These are phyloP conservation scores for Campylomormyrus numenius DNA, from an alignment of 2,113 vertebrate species.

Conservation along the genomic window DNA sequence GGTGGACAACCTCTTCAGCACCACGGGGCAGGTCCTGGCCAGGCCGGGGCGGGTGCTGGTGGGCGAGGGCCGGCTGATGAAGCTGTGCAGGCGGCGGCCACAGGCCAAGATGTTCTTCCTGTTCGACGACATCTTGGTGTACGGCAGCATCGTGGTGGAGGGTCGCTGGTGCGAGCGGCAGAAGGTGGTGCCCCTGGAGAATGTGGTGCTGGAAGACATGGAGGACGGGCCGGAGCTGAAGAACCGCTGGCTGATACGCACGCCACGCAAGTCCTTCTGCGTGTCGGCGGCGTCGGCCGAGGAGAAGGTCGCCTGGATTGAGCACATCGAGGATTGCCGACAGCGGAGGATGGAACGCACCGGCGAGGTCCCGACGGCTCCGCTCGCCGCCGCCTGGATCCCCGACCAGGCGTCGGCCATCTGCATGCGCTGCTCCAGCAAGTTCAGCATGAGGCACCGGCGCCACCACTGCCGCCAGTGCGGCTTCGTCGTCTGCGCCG, in stretches of 20 bases:
- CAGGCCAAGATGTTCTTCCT: constrained; percentile 81
- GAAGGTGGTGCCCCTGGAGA: constrained; percentile 76
- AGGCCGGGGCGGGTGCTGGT: constrained; percentile 71
- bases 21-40: constrained; percentile 56
- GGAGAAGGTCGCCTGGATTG: constrained; percentile 81
- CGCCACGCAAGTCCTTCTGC: constrained; percentile 81
- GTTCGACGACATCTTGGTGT: constrained; percentile 84
- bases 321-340: constrained; percentile 72
- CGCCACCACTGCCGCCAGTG: constrained; percentile 85
- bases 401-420: constrained; percentile 72
- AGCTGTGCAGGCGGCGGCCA: constrained; percentile 73
- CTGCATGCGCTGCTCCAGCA: constrained; percentile 82
- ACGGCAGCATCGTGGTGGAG: constrained; percentile 71
- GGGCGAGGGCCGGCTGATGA: constrained; percentile 79
- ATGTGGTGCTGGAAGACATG: constrained; percentile 69
- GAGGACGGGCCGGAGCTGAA: constrained; percentile 54
- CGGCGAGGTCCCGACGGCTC: constrained; percentile 27
- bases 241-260: constrained; percentile 87
- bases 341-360: constrained; percentile 51
- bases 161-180: constrained; percentile 72
- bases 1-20: constrained; percentile 73
- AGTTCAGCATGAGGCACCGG: constrained; percentile 68
- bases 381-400: constrained; percentile 74
- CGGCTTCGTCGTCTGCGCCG: constrained; percentile 74
- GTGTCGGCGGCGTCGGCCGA: constrained; percentile 68